Conservation (phyloP, 2,113 vertebrate species). For the Corythoichthys intestinalis region DNA sequence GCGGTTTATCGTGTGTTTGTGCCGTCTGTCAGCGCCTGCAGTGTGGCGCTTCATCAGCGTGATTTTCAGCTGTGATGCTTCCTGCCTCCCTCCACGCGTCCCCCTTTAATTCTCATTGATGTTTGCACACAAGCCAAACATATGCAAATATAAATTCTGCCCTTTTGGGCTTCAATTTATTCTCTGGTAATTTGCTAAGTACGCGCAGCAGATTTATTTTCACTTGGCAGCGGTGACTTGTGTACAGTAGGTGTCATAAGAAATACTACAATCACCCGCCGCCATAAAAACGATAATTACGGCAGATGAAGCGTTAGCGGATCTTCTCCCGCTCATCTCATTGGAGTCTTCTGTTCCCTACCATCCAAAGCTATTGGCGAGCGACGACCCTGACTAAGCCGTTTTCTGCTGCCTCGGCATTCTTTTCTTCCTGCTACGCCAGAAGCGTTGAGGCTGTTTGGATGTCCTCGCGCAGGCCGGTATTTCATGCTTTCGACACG, state of each 20-base stretch:
- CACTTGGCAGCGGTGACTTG: background rate
- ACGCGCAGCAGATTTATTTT: background rate
- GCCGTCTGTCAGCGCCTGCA: background rate
- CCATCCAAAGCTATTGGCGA: constrained; percentile 56
- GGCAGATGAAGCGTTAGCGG: constrained; percentile 29
- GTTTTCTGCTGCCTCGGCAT: constrained; percentile 63
- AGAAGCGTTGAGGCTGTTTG: constrained; percentile 55
- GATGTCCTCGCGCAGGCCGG: constrained; percentile 53
- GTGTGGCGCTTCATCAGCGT: background rate
- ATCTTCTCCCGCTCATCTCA: constrained; percentile 50
- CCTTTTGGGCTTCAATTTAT: background rate
- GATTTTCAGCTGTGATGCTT: background rate
- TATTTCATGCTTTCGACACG: constrained; percentile 61
- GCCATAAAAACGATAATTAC: constrained; percentile 37
- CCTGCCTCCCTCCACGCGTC: background rate
- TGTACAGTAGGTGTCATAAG: background rate
- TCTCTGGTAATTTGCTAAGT: background rate
- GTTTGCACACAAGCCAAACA: background rate
- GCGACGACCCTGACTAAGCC: constrained; percentile 67
- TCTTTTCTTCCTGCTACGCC: constrained; percentile 35
- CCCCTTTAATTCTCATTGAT: background rate
- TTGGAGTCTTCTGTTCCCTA: constrained; percentile 54
- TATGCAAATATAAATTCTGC: background rate
- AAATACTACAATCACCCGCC: constrained; percentile 7
- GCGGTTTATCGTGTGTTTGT: background rate